These are phyloP conservation scores for Rhizomys pruinosus DNA, from an alignment of 2,113 vertebrate species.

Conservation along the genomic window DNA sequence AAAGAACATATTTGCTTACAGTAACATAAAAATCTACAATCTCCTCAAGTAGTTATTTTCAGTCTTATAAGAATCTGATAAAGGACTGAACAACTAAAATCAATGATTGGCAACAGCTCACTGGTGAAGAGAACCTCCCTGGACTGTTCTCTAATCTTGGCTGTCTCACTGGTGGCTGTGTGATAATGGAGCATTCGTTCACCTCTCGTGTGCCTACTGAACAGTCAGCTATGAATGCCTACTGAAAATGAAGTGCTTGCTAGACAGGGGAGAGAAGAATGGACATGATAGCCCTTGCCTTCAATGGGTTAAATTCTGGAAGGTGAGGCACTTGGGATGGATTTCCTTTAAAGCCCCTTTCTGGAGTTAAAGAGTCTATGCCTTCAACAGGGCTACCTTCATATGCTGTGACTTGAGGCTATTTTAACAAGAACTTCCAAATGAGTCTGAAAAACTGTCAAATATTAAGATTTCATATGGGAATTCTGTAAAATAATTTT, in stretches of 20 bases:
- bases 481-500: slow-evolving; percentile 32
- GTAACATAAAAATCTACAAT: slow-evolving; percentile 34
- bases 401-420: not conserved
- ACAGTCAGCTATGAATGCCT: not conserved
- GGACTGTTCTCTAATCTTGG: not conserved
- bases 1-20: not conserved
- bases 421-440: slow-evolving; percentile 38
- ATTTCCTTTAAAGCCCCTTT: not conserved
- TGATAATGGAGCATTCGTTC: not conserved
- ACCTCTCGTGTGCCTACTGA: not conserved
- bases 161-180: not conserved
- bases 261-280: not conserved
- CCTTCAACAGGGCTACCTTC: not conserved
- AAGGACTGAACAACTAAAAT: not conserved
- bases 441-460: not conserved
- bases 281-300: not conserved
- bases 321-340: not conserved
- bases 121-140: not conserved
- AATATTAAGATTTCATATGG: not conserved
- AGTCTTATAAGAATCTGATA: slow-evolving; percentile 48
- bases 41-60: not conserved
- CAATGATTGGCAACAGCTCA: not conserved
- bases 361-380: not conserved
- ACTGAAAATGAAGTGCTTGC: not conserved
- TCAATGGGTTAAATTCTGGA: not conserved